Evolutionary conservation across 2,888 invertebrate species (phyloP), one percentile per base, ranked within the genome.

Genomic region (Thalpophila matura): DNA sequence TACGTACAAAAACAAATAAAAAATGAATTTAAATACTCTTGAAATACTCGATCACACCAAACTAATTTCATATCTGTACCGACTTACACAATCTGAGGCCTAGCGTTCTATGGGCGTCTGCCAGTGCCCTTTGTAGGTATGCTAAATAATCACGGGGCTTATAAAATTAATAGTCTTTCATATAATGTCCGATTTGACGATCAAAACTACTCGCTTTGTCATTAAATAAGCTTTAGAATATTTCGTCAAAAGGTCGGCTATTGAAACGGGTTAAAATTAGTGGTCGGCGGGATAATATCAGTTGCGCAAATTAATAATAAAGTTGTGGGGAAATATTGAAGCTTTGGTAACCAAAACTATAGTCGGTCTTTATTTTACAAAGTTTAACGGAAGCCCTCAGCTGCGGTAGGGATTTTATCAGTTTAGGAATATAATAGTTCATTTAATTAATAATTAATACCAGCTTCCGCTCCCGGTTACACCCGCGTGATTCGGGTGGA

Each of bases 291-390:
- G 37, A n/a, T 58, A 58, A 51, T 64, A 51, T 43, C 35, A 26
- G 27, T 40, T 58, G 26, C 10, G 58, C 6, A 59, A 53, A 69
- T 59, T 71, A 54, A 69, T 71, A 54, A 69, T 54, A 65, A 54
- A 58, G 65, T 64, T 57, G 2, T n/a, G n/a, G n/a, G 24, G 35
- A 46, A 35, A 27, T 50, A 27, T 45, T 29, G n/a, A 50, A 56
- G 20, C 18, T 31, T 9, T 22, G 9, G 18, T 47, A 63, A 42
- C 51, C 29, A 29, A 37, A 24, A 27, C 22, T n/a, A 1, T 46
- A 14, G 22, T 35, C 4, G 7, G 16, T 24, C 16, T 38, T 53
- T n/a, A 35, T 29, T 43, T 63, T 63, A 61, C 16, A 18, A 35
- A 42, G 1, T 33, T 38, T 27, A 18, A 27, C 12, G 33, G 26